These are phyloP conservation scores for Crossaster papposus DNA, from an alignment of 53 echinoderm and acorn worm genomes.

Conservation along the genomic window DNA sequence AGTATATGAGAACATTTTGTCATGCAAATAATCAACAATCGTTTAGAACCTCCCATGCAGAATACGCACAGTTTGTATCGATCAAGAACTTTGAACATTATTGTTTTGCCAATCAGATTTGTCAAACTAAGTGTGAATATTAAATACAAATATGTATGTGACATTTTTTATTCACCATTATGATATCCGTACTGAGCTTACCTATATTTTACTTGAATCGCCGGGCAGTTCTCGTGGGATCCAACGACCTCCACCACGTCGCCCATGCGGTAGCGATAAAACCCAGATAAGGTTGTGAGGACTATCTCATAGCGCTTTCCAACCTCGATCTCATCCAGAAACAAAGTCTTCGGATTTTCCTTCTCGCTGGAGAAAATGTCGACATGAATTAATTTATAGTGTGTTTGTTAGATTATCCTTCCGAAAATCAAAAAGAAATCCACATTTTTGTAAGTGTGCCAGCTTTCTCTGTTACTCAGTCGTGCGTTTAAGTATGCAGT, in stretches of 20 bases:
- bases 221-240: constrained; percentile 40
- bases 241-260: constrained; percentile 47
- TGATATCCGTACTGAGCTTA: background rate
- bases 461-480: no score
- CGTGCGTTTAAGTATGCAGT: no score
- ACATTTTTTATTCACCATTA: no score
- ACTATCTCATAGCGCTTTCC: constrained; percentile 45
- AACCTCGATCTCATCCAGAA: constrained; percentile 45
- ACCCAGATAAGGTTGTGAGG: background rate
- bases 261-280: constrained; percentile 49
- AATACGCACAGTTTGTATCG: no score
- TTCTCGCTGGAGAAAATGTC: background rate
- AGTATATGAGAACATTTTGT: background rate
- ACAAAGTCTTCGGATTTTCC: constrained; percentile 23
- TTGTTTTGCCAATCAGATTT: no score
- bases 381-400: no score
- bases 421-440: no score
- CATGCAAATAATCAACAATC: no score
- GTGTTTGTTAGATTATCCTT: background rate
- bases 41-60: no score
- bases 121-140: background rate
- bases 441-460: background rate
- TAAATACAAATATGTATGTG: background rate
- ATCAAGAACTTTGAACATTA: no score
- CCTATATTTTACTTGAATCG: constrained; percentile 21